These are phyloP conservation scores for Macquaria ambigua DNA, from an alignment of 2,113 vertebrate genomes.

Conservation along the genomic window DNA sequence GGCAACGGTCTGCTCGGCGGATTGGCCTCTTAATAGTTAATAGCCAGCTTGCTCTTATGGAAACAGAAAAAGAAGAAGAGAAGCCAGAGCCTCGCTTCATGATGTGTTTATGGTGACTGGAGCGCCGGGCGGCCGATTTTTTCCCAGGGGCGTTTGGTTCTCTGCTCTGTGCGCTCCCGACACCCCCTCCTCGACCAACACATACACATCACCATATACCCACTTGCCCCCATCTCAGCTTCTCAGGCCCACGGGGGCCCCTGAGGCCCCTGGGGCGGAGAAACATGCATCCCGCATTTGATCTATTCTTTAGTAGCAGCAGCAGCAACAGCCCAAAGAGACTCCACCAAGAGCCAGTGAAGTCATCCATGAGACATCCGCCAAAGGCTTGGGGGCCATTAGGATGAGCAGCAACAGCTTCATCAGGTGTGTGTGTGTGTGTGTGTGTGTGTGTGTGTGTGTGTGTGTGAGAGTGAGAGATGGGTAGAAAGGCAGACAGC, in stretches of 20 bases:
- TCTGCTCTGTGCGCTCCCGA: constrained; percentile 1
- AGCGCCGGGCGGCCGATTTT: constrained; percentile 14
- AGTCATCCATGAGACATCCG: constrained; percentile 82
- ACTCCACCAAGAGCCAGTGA: constrained; percentile 37
- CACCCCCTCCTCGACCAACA: not conserved
- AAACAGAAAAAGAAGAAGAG: constrained; percentile 29
- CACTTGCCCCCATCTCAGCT: constrained; percentile 13
- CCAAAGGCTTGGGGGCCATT: constrained; percentile 38
- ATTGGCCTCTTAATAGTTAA: constrained; percentile 66
- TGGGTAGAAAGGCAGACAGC: not conserved
- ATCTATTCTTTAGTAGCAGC: constrained; percentile 47
- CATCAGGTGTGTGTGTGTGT: constrained; percentile 22
- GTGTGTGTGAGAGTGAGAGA: not conserved
- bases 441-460: too few relatives aligned
- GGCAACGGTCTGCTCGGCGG: constrained; percentile 53
- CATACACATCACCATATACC: constrained; percentile 1
- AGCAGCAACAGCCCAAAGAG: constrained; percentile 46
- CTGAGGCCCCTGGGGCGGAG: constrained; percentile 30
- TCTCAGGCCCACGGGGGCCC: constrained; percentile 37
- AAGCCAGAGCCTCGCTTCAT: constrained; percentile 22
- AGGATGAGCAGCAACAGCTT: constrained; percentile 33
- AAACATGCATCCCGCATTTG: constrained; percentile 55
- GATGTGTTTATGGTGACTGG: constrained; percentile 62
- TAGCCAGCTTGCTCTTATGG: constrained; percentile 56
- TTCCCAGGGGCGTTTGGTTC: constrained; percentile 22